These are phyloP conservation scores for Heliocidaris tuberculata DNA, from an alignment of 35 echinoderm and acorn worm species.

Conservation along the genomic window DNA sequence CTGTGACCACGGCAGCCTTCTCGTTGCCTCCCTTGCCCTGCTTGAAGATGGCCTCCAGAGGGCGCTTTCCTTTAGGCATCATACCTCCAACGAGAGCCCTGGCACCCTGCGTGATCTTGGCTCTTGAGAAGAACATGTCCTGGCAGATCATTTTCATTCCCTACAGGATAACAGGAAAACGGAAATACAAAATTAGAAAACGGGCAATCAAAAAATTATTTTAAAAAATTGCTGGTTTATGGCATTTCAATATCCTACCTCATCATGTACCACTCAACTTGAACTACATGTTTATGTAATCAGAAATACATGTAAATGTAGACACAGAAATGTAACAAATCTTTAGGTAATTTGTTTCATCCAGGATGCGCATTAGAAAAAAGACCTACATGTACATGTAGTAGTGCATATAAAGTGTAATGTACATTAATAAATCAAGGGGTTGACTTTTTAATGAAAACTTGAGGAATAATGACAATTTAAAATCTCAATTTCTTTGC, in stretches of 20 bases:
- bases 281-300: too few relatives aligned
- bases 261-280: too few relatives aligned
- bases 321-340: too few relatives aligned
- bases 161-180: constrained; percentile 27
- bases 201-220: not conserved
- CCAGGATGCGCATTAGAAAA: too few relatives aligned
- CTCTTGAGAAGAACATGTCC: constrained; percentile 97
- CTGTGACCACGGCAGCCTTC: constrained; percentile 83
- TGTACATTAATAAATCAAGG: too few relatives aligned
- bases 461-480: too few relatives aligned
- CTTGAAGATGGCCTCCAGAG: constrained; percentile 75
- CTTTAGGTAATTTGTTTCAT: too few relatives aligned
- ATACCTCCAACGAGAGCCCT: constrained; percentile 52
- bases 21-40: constrained; percentile 64
- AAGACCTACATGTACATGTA: not conserved
- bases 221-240: not conserved
- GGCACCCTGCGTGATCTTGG: constrained; percentile 57
- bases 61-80: constrained; percentile 59
- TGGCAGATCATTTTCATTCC: constrained; percentile 88
- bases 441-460: too few relatives aligned
- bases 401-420: too few relatives aligned
- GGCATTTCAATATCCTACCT: too few relatives aligned
- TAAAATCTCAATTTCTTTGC: too few relatives aligned
- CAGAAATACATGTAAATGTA: too few relatives aligned
- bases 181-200: not conserved